Base-by-base conservation (phyloP, 2,113 vertebrate genomes). In the Larimichthys crocea region DNA sequence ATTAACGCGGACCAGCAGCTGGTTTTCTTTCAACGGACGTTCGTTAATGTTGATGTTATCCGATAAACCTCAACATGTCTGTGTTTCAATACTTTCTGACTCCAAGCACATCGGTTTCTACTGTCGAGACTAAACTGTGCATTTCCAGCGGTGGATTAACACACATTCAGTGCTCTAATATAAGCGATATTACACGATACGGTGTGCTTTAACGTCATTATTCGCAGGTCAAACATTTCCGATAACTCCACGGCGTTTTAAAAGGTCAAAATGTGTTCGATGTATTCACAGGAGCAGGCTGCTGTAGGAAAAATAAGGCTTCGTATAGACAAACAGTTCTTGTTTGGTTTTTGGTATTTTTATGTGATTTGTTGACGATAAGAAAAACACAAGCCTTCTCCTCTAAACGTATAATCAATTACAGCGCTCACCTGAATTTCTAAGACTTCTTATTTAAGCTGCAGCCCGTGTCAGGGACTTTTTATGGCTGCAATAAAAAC, bases 341-440 rank as follows among this genome's bases (percentile, higher is more conserved):
- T 50, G 2, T 74, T 53, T 59, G 22, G 31, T 69, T 42, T 42
- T 84, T 24, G 48, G 5, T n/a, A n/a, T 60, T 74, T 70, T 70
- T 40, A 68, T 55, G 22, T 31, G 16, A 44, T 48, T 29, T 61
- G 46, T 42, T 82, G 60, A 26, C 15, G 55, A 19, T n/a, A 8
- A 61, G n/a, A 68, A 76, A 79, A 61, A 70, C 22, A 52, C 10
- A n/a, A 55, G 19, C 44, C 3, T 50, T 40, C 68, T 55, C 52
- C 24, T 73, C 57, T 61, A 75, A 74, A 80, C 26, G 46, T 44
- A 19, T 50, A 24, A 75, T 83, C 14, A 52, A 53, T 74, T 70
- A 67, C 29, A 55, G 50, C 0, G 7, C 59, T 53, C 48, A 46
- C 12, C 22, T 24, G 26, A 31, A 68, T 75, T 72, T 71, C 62